Conservation (phyloP, 2,113 vertebrate species). For the Chinchilla lanigera region DNA sequence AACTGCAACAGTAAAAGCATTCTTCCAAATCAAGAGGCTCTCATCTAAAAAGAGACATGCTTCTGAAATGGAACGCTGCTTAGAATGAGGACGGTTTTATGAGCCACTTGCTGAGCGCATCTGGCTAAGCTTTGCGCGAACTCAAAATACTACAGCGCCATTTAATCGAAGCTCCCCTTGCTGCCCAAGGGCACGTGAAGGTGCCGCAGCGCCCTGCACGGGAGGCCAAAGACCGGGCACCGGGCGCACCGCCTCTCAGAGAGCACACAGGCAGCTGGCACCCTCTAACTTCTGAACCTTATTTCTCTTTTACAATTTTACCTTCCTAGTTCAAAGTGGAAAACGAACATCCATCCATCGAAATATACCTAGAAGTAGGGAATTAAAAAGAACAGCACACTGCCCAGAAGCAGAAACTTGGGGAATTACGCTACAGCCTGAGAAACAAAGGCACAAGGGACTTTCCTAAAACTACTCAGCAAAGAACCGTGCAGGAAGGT, state of each 20-base stretch:
- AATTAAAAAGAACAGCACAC: rapidly evolving
- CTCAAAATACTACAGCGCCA: background rate
- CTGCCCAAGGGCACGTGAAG: rapidly evolving
- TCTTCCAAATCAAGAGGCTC: background rate
- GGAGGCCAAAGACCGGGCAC: background rate
- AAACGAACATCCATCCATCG: background rate
- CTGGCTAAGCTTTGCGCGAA: background rate
- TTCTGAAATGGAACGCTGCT: background rate
- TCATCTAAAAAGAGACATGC: background rate
- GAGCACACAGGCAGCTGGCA: background rate
- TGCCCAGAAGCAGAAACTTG: background rate
- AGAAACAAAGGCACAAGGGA: background rate
- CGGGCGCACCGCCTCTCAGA: background rate
- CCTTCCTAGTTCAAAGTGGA: background rate
- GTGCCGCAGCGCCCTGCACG: background rate
- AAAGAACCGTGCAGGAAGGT: rapidly evolving
- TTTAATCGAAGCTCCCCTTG: background rate
- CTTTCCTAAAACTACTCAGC: background rate
- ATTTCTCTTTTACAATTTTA: background rate
- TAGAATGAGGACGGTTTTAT: background rate
- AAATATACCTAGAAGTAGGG: rapidly evolving
- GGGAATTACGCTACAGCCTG: background rate
- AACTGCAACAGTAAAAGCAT: background rate
- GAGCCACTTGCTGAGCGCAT: background rate
- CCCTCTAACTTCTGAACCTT: background rate